Conservation (phyloP, 2,888 invertebrate species). For the Drosophila kokeensis region DNA sequence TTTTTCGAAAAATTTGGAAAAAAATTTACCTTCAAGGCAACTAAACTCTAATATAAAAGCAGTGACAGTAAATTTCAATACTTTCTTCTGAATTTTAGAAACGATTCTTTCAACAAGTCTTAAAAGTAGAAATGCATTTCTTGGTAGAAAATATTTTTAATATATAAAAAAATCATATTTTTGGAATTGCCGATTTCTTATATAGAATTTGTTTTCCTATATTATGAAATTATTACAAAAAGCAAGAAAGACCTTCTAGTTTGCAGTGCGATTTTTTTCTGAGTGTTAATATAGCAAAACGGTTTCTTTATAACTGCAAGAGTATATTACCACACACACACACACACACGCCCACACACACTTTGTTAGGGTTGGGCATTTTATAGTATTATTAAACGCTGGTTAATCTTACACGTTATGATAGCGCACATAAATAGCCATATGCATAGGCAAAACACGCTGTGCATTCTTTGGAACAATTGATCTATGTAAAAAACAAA, state of each 20-base stretch:
- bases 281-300: background rate
- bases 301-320: background rate
- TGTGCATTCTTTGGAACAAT: constrained; percentile 29
- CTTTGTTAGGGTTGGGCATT: background rate
- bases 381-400: background rate
- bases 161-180: no score
- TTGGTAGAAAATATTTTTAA: no score
- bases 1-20: no score
- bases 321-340: background rate
- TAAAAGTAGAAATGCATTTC: no score
- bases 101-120: background rate
- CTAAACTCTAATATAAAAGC: no score
- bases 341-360: background rate
- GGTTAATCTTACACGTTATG: constrained; percentile 41
- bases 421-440: constrained; percentile 30
- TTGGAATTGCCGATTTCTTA: background rate
- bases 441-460: constrained; percentile 23
- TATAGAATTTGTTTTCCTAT: background rate
- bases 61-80: background rate
- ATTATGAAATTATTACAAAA: background rate
- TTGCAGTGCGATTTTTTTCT: background rate
- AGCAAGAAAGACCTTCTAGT: background rate
- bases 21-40: no score
- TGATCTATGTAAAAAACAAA: background rate
- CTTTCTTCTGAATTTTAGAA: background rate